Percentiles rank a stretch among this genome's conserved stretches.
Conservation (phyloP, 2,797 vertebrate species). For the Enteromius thamalakanensis region DNA sequence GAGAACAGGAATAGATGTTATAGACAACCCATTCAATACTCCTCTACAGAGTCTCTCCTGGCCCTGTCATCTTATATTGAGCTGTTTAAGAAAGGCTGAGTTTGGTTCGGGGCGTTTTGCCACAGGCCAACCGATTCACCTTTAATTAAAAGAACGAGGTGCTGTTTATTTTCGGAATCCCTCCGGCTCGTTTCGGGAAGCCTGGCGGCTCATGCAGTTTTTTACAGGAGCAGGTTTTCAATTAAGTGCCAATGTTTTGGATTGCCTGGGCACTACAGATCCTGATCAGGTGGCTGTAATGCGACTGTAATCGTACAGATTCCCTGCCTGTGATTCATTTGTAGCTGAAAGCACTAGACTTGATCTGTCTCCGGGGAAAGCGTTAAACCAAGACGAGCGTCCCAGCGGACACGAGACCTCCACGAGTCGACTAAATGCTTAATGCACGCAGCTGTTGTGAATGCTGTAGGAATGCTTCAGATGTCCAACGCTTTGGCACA, state of each 20-base stretch:
- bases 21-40: not conserved
- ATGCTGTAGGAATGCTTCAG: not conserved
- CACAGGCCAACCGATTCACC: slow-evolving; percentile 49
- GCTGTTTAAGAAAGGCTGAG: slow-evolving; percentile 36
- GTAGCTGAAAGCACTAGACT: not conserved
- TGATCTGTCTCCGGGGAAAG: not conserved
- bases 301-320: not conserved
- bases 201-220: not conserved
- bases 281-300: not conserved
- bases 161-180: slow-evolving; percentile 46
- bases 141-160: slow-evolving; percentile 56
- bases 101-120: slow-evolving; percentile 35
- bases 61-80: slow-evolving; percentile 1
- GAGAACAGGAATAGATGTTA: slow-evolving; percentile 1
- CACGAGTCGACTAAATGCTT: not conserved
- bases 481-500: slow-evolving; percentile 8
- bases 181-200: slow-evolving; percentile 7
- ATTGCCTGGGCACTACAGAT: not conserved
- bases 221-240: slow-evolving; percentile 16
- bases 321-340: not conserved
- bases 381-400: not conserved
- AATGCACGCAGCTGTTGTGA: slow-evolving; percentile 27
- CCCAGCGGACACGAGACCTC: not conserved
- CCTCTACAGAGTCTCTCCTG: slow-evolving; percentile 2
- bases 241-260: slow-evolving; percentile 34